Percentiles rank a stretch among this genome's conserved stretches.
Conservation (phyloP, 2,113 vertebrate species). For the Proteles cristata region DNA sequence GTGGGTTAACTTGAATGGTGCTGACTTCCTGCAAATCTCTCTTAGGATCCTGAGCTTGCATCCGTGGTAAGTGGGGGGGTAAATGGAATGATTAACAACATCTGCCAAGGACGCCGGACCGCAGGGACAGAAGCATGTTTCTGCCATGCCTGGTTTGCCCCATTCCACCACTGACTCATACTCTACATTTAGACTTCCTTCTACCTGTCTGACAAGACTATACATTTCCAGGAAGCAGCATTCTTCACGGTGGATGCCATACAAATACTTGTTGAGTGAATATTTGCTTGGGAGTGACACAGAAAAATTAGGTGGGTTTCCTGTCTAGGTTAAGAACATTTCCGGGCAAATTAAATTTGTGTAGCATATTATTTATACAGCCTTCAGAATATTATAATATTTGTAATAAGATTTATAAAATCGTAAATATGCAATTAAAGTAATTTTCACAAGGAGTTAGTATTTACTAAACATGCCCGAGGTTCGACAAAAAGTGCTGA, state of each 20-base stretch:
- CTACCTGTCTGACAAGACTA: background rate
- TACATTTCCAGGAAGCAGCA: background rate
- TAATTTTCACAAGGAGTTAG: constrained; percentile 9
- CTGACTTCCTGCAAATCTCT: background rate
- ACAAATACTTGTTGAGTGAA: background rate
- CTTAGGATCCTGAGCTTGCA: background rate
- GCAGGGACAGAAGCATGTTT: background rate
- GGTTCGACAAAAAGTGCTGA: background rate
- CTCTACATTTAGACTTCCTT: background rate
- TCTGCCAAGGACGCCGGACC: background rate
- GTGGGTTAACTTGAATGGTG: background rate
- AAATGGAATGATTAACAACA: background rate
- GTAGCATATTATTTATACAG: background rate
- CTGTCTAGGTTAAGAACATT: background rate
- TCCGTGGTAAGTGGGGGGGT: background rate
- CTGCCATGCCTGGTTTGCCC: background rate
- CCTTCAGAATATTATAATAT: background rate
- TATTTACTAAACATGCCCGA: background rate
- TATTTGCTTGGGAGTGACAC: background rate
- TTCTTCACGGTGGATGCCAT: background rate
- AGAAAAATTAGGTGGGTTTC: background rate
- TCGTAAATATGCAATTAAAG: background rate
- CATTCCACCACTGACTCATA: background rate
- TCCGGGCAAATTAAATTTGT: background rate
- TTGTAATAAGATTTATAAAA: too few species aligned